Percentiles rank a stretch among this genome's conserved stretches.
Evolutionary conservation across 2,888 invertebrate species (phyloP).

Genomic region (Thymelicus sylvestris): DNA sequence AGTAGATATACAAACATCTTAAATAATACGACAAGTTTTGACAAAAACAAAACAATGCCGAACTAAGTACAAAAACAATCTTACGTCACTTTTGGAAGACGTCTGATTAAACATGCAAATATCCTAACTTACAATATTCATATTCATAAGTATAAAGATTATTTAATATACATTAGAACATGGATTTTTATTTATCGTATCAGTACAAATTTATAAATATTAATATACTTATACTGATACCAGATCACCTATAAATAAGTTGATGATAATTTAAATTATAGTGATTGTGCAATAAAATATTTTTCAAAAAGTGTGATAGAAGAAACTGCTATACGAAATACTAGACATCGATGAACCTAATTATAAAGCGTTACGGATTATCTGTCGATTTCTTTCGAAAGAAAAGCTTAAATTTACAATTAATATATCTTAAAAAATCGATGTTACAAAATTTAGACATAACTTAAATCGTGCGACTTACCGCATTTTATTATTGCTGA

Average conservation of each 20-base stretch:
- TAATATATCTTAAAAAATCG: slow-evolving; percentile 37
- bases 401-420: slow-evolving; percentile 60
- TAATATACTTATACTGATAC: slow-evolving; percentile 24
- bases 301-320: slow-evolving; percentile 66
- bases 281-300: slow-evolving; percentile 71
- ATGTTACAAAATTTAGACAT: slow-evolving; percentile 38
- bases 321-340: slow-evolving; percentile 76
- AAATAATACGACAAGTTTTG: slow-evolving; percentile 21
- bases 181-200: neutral
- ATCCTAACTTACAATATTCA: slow-evolving; percentile 68
- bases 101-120: slow-evolving; percentile 80
- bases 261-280: slow-evolving; percentile 43
- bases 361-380: slow-evolving; percentile 84
- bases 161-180: slow-evolving; percentile 41
- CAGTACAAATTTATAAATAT: neutral
- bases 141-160: slow-evolving; percentile 62
- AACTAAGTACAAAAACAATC: slow-evolving; percentile 43
- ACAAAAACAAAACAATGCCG: slow-evolving; percentile 29
- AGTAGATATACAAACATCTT: slow-evolving; percentile 14
- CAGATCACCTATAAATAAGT: slow-evolving; percentile 46
- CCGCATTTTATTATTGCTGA: slow-evolving; percentile 54
- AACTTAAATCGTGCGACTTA: slow-evolving; percentile 38
- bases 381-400: slow-evolving; percentile 69
- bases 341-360: slow-evolving; percentile 80
- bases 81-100: slow-evolving; percentile 84